These are phyloP conservation scores for Raillietiella orientalis DNA, from an alignment of 2,888 invertebrate genomes.

Conservation along the genomic window DNA sequence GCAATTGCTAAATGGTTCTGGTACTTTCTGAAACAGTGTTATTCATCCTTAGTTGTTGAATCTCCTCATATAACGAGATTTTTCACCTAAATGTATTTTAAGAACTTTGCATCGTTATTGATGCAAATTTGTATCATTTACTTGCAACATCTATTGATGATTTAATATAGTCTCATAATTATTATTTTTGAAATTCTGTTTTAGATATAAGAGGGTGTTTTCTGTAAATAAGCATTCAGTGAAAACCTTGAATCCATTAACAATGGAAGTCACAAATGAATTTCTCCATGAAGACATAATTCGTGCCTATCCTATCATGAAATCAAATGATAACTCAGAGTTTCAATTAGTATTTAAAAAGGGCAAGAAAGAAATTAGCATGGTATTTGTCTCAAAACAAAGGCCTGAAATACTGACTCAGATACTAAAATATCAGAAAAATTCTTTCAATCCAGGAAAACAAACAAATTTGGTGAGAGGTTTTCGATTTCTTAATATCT, in stretches of 20 bases:
- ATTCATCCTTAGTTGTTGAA: no score
- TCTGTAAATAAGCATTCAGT: slow-evolving; percentile 82
- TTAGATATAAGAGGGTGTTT: slow-evolving; percentile 82
- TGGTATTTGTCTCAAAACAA: slow-evolving; percentile 88
- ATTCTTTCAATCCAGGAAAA: no score
- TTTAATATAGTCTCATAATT: slow-evolving; percentile 6
- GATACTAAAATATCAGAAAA: no score
- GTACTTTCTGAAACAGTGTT: no score
- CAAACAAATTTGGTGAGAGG: no score
- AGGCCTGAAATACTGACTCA: slow-evolving; percentile 68
- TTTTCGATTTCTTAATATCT: no score
- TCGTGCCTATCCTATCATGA: slow-evolving; percentile 22
- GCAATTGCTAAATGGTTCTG: no score
- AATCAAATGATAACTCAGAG: slow-evolving; percentile 4
- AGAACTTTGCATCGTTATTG: background rate
- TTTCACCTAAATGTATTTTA: no score
- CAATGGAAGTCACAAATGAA: slow-evolving; percentile 67
- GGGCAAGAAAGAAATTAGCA: slow-evolving; percentile 61
- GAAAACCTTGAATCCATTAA: slow-evolving; percentile 83
- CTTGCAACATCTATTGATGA: slow-evolving; percentile 4
- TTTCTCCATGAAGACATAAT: slow-evolving; percentile 57
- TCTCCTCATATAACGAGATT: no score
- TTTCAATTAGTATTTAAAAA: slow-evolving; percentile 15
- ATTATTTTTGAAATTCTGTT: no score
- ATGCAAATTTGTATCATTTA: slow-evolving; percentile 5